Conservation (phyloP, 2,888 invertebrate genomes). For the Cryptosula pallasiana region DNA sequence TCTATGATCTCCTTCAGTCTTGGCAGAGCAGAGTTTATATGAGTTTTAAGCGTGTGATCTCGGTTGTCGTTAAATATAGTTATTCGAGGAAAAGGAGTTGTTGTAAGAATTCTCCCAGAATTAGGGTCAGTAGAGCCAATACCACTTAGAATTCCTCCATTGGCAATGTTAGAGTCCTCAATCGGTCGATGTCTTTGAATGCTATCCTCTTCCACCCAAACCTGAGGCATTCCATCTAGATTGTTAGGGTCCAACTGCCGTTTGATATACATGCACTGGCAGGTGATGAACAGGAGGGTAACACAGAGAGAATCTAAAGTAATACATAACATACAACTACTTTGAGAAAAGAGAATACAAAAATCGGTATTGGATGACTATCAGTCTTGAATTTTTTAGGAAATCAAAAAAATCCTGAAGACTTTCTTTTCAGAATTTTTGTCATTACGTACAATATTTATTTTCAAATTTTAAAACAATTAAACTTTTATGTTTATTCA, state of each 20-base stretch:
- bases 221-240: neutral
- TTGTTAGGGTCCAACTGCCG: neutral
- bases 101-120: neutral
- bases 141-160: neutral
- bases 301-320: neutral
- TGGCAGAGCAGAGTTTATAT: neutral
- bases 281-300: neutral
- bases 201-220: neutral
- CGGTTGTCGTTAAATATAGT: neutral
- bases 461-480: neutral
- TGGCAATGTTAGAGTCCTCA: neutral
- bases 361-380: no score
- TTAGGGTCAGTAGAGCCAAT: neutral
- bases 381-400: no score
- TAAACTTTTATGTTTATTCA: no score
- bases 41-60: neutral
- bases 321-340: no score
- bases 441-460: neutral
- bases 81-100: neutral
- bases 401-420: no score
- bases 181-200: neutral
- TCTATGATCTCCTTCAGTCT: neutral
- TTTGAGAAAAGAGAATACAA: no score
- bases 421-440: no score
- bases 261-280: neutral